Evolutionary conservation across 2,888 invertebrate species (phyloP).

Genomic region (Synanthedon myopaeformis): DNA sequence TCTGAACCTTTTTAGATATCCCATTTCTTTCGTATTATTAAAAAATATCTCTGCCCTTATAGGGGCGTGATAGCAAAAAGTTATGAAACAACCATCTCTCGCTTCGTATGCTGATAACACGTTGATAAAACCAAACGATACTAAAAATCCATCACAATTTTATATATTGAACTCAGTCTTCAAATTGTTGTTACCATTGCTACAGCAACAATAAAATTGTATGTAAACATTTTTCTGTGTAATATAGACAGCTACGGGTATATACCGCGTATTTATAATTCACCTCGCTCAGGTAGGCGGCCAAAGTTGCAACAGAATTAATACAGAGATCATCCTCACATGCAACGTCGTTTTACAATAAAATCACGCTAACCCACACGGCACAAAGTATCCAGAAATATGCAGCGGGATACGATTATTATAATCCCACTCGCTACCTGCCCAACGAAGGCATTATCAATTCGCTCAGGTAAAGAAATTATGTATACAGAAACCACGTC

Average conservation of each 20-base stretch:
- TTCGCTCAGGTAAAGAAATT: conserved; percentile 48
- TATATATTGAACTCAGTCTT: too few relatives aligned
- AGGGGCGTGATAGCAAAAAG: too few relatives aligned
- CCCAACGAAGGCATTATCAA: conserved; percentile 42
- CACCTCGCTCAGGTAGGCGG: conserved; percentile 3
- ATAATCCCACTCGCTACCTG: conserved; percentile 40
- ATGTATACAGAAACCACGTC: conserved; percentile 24
- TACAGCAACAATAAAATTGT: background rate
- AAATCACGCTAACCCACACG: conserved; percentile 1
- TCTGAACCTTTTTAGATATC: too few relatives aligned
- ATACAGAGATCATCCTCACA: conserved; percentile 1
- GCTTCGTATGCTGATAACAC: too few relatives aligned
- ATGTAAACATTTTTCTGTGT: conserved; percentile 25
- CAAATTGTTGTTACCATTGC: too few relatives aligned
- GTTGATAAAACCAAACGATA: too few relatives aligned
- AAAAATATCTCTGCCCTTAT: too few relatives aligned
- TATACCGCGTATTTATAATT: background rate
- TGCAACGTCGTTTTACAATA: conserved; percentile 5
- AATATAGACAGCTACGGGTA: conserved; percentile 3
- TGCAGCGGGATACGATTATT: background rate
- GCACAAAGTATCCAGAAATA: conserved; percentile 3
- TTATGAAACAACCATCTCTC: too few relatives aligned
- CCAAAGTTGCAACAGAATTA: conserved; percentile 4
- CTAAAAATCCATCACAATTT: too few relatives aligned
- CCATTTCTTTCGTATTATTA: too few relatives aligned